A percentile compares a stretch with the other conserved stretches of the same genome.
Conservation (phyloP, 2,888 invertebrate species). For the Pseudococcus longispinus region DNA sequence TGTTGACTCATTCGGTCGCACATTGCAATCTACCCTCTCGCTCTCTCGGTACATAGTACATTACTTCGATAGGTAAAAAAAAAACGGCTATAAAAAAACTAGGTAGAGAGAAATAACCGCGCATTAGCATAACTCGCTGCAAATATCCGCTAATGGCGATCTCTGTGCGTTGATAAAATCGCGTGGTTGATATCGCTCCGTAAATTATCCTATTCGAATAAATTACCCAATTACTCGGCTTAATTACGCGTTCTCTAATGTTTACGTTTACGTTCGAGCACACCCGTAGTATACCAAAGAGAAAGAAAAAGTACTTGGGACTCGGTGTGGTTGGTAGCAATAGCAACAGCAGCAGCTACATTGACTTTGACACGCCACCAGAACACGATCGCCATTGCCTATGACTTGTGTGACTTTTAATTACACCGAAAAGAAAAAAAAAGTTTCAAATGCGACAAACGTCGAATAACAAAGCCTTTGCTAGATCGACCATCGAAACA, state of each 20-base stretch:
- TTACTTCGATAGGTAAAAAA: not conserved
- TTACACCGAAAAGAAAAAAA: not conserved
- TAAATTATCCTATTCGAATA: conserved; percentile 26
- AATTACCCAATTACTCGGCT: conserved; percentile 26
- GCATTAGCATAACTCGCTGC: conserved; percentile 26
- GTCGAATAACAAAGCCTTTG: not conserved
- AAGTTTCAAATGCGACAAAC: not conserved
- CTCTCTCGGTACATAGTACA: not conserved
- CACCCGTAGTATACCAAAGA: not conserved
- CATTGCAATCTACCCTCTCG: not conserved
- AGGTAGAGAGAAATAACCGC: not conserved
- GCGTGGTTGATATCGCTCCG: conserved; percentile 13
- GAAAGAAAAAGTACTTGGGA: not conserved
- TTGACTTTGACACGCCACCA: not conserved
- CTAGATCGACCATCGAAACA: not conserved
- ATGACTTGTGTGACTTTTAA: not conserved
- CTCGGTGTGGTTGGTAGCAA: not conserved
- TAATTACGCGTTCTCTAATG: conserved; percentile 17
- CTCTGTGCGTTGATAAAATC: conserved; percentile 2
- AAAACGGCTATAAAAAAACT: not conserved
- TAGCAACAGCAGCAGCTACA: not conserved
- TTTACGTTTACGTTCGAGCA: not conserved
- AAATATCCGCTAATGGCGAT: conserved; percentile 26
- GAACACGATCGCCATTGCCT: not conserved
- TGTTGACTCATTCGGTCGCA: conserved; percentile 12